Evolutionary conservation across 2,797 vertebrate species (phyloP).

Genomic region (Cygnus olor): DNA sequence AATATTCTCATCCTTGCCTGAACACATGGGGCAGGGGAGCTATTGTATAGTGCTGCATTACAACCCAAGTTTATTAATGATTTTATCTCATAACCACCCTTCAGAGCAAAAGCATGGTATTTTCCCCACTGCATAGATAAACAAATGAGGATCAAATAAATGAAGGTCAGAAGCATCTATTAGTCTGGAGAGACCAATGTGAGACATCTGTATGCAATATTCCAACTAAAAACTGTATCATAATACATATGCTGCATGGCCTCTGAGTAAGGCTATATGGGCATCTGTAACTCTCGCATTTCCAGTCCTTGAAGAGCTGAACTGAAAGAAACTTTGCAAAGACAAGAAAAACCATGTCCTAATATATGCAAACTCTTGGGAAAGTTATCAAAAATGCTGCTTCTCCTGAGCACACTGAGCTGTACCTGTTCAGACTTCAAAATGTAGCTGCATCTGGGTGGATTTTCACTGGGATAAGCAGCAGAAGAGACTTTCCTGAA

Average conservation of each 20-base stretch:
- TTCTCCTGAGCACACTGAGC: not conserved
- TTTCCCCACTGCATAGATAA: not conserved
- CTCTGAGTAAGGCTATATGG: not conserved
- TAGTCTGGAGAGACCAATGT: rapidly evolving
- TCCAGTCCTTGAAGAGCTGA: not conserved
- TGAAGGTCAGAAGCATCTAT: not conserved
- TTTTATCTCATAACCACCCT: not conserved
- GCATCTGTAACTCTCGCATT: not conserved
- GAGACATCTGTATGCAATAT: not conserved
- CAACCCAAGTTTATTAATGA: not conserved
- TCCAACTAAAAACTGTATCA: not conserved
- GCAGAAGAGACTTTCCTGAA: not conserved
- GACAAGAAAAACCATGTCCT: not conserved
- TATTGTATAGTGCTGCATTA: not conserved
- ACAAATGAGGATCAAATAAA: constrained; percentile 7
- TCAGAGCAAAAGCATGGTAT: not conserved
- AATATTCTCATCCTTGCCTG: not conserved
- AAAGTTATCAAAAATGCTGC: not conserved
- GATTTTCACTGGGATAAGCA: not conserved
- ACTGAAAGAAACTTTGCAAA: not conserved
- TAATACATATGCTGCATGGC: not conserved
- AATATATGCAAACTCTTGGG: not conserved
- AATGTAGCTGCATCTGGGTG: not conserved
- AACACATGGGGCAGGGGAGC: not conserved
- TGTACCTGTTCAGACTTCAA: not conserved